phyloP scores from a whole-genome alignment of 2,888 invertebrate species.

The Lissonota sp. region DNA sequence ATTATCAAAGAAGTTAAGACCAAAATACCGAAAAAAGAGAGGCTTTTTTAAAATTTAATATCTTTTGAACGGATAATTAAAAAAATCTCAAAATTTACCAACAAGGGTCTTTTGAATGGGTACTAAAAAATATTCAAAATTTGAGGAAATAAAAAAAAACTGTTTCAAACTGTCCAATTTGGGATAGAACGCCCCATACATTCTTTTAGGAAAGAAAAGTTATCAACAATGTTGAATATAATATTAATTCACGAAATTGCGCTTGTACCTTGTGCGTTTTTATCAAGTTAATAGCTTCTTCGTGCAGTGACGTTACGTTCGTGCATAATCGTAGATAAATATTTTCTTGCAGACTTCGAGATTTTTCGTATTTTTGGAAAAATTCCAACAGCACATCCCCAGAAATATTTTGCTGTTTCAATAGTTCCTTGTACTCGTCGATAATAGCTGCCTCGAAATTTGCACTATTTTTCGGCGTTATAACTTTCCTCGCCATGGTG shows the following conservation, averaged over 20 bases:
- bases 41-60: no score
- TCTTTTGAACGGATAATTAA: no score
- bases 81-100: no score
- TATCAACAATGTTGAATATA: no score
- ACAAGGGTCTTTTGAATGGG: no score
- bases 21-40: no score
- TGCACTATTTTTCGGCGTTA: conserved; percentile 66
- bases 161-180: no score
- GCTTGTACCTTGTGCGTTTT: conserved; percentile 74
- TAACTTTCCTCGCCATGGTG: conserved; percentile 65
- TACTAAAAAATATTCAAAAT: no score
- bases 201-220: no score
- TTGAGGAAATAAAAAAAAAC: no score
- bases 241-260: not conserved
- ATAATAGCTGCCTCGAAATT: conserved; percentile 70
- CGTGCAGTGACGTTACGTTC: conserved; percentile 71
- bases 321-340: conserved; percentile 76
- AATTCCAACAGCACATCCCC: conserved; percentile 75
- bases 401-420: conserved; percentile 68
- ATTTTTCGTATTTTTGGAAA: conserved; percentile 68
- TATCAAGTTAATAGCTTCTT: conserved; percentile 76
- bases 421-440: conserved; percentile 77
- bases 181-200: no score
- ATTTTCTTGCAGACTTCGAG: conserved; percentile 71
- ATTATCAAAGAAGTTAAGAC: no score